Evolutionary conservation across 2,113 vertebrate species (phyloP), one percentile per base, ranked within the genome.

Genomic region (Nettapus auritus): DNA sequence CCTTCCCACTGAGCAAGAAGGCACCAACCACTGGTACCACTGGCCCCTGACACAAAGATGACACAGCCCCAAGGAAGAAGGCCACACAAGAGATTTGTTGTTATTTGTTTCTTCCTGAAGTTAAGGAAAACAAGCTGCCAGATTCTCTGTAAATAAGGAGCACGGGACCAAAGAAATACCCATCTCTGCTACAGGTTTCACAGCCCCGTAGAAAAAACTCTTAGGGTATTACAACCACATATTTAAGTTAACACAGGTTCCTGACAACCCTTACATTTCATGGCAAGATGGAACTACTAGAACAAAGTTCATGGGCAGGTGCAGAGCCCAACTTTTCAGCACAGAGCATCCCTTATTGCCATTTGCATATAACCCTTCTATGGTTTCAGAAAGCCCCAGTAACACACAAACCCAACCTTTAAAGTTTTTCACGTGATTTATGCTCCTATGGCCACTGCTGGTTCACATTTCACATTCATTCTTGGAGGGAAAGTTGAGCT

Each of bases 401-500:
- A 83, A 67, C 60, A 63, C 34, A 69, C 68, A 82, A 67, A 34
- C 23, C 18, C 60, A 56, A 38, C 38, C 56, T 91, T 81, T 79
- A 57, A 93, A 96, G 60, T 86, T 93, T 90, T 19, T 44, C 69
- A 3, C 55, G 62, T 66, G 80, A 75, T 96, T 88, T 86, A 76
- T 28, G 26, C 53, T 53, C 46, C 29, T 55, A 4, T 2, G 55
- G 34, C 38, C 21, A 4, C 76, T 9, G 21, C 80, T 86, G 90
- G 3, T 84, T 95, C 66, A 59, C 88, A 90, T 96, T 94, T 93
- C 90, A 46, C 73, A 50, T 91, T 29, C 33, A 56, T 96, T 90
- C 57, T 84, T 20, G 48, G 93, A 92, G 80, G 44, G 90, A 90
- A 95, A 95, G 90, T 92, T 78, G 90, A 93, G 56, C 73, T 48